Evolutionary conservation across 2,797 vertebrate genomes (phyloP).

Genomic region (Chelonia mydas): DNA sequence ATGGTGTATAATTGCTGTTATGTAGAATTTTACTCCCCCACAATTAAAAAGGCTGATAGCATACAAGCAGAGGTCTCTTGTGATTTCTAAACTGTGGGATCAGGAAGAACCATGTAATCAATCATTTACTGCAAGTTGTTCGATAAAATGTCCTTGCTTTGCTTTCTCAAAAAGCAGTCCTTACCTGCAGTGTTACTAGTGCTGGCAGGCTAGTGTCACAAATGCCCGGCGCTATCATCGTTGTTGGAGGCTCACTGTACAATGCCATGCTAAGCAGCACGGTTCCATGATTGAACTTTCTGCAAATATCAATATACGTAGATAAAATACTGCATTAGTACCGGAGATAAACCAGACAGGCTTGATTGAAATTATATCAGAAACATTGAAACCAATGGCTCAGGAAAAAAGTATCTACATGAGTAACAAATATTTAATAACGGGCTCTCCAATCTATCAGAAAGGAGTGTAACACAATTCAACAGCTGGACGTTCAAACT

Average conservation of each 20-base stretch:
- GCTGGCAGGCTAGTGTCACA: conserved; percentile 64
- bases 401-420: not conserved
- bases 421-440: not conserved
- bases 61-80: too few relatives aligned
- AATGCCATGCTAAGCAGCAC: conserved; percentile 64
- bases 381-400: not conserved
- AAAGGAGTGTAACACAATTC: not conserved
- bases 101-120: not conserved
- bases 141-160: not conserved
- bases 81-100: not conserved
- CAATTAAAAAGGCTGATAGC: not conserved
- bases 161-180: not conserved
- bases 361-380: not conserved
- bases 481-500: not conserved
- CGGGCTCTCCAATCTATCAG: not conserved
- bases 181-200: conserved; percentile 75
- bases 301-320: conserved; percentile 42
- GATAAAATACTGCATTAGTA: not conserved
- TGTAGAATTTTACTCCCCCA: not conserved
- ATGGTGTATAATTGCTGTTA: not conserved
- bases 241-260: not conserved
- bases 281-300: conserved; percentile 33
- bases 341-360: not conserved
- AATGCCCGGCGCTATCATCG: conserved; percentile 66
- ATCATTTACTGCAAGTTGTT: rapidly evolving